phyloP scores from a whole-genome alignment of 2,113 vertebrate species.

The Neolamprologus kungweensis region DNA sequence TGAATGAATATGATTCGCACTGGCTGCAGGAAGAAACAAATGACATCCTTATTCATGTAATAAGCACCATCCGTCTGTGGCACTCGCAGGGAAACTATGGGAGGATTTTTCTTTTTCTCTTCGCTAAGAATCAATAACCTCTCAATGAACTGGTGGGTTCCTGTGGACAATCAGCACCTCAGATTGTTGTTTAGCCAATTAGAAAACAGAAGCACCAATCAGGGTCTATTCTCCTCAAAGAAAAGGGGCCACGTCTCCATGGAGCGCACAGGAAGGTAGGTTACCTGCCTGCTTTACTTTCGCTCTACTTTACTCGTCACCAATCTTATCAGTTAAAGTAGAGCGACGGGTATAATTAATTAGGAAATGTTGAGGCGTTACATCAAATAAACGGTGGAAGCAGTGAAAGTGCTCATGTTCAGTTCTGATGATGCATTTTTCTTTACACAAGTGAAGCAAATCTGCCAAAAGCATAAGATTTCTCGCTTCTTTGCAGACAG shows the following conservation, averaged over 20 bases:
- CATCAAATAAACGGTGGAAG: neutral
- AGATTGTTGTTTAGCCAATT: neutral
- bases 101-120: constrained; percentile 9
- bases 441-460: neutral
- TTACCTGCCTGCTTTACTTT: neutral
- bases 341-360: constrained; percentile 20
- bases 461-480: neutral
- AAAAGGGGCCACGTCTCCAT: neutral
- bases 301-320: neutral
- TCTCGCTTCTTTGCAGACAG: neutral
- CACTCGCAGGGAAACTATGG: constrained; percentile 1
- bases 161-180: neutral
- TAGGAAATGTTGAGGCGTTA: neutral
- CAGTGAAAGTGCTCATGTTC: neutral
- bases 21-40: neutral
- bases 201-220: neutral
- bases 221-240: neutral
- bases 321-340: constrained; percentile 19
- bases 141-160: constrained; percentile 19
- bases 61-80: constrained; percentile 5
- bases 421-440: constrained; percentile 6
- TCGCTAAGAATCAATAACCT: constrained; percentile 28
- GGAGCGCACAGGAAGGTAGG: neutral
- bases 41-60: neutral
- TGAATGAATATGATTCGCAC: neutral